Evolutionary conservation across 2,797 vertebrate species (phyloP), one percentile per base, ranked within the genome.

Genomic region (Pipistrellus pygmaeus): DNA sequence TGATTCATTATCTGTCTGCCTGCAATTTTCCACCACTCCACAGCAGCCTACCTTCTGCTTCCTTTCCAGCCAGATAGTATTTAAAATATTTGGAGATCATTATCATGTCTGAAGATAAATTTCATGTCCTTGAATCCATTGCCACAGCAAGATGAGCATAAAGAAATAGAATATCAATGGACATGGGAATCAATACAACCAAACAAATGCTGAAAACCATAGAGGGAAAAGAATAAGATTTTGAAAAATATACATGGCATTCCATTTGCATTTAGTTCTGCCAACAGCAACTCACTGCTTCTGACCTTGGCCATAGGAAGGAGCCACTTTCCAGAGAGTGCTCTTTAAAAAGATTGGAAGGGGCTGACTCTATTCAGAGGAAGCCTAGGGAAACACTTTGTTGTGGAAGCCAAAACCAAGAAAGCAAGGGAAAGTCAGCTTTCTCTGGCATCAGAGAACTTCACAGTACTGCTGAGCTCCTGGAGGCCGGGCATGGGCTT

Each of bases 231-330:
- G 5, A 85, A 46, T 41, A 72, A 75, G 48, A 83, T 57, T 92
- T 90, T 72, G 20, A 38, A 89, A 87, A 90, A 72, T 32, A 12
- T 44, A 66, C 55, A n/a, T 51, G 30, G 1, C 60, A 76, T 73
- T 73, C 6, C 13, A 87, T 46, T 90, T 87, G 57, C 20, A 60
- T 72, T 88, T 75, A 38, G 17, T 91, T 85, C 73, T 72, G 7
- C 51, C 55, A 55, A 48, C 2, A 72, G 30, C 12, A 48, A 53
- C 27, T 95, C 53, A 41, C n/a, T 88, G 41, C 21, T 48, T 85
- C 90, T 93, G 95, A 91, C 85, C 85, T 93, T 92, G 81, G 32
- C 6, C 51, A 83, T 32, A 32, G n/a, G 44, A 78, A 77, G 32
- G 35, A 77, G 32, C 30, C 46, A 18, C 23, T 75, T 95, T 66